Evolutionary conservation across 2,113 vertebrate genomes (phyloP), one percentile per base, ranked within the genome.

Genomic region (Nannobrachium achirus): DNA sequence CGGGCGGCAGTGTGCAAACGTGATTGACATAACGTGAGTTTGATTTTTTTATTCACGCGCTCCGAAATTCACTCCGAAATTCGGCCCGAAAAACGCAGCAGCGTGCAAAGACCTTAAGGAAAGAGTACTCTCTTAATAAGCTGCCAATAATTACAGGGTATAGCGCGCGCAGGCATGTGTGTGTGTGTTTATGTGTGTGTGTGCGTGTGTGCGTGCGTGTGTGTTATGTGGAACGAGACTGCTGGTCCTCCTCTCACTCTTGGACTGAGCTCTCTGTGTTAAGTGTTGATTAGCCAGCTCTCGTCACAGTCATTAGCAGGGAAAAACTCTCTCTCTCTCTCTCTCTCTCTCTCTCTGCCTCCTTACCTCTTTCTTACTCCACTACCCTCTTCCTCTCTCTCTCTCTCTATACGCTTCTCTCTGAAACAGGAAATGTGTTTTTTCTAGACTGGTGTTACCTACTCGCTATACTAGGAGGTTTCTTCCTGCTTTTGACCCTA

Each of bases 251-350:
- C 48, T 69, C 52, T 9, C 14, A 25, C 44, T 63, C 51, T 66
- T 53, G 19, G 38, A 76, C 62, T 42, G 33, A 78, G 58, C 41
- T 72, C 44, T 50, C 46, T 42, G 45, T 75, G 70, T 79, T 57
- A 67, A 70, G 55, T 70, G 74, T 6, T 81, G 79, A 85, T 79
- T 75, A 76, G 56, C 66, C 55, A 39, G 50, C 62, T 75, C 66
- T 8, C 50, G 56, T 75, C 58, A 69, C 51, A 68, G 13, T 70
- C 65, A 7, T 69, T 69, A 64, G 45, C 64, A 20, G 62, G 63
- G 40, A 75, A 56, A 33, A 73, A 70, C 14, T 48, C 46, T 5
- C 14, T 41, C 33, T 59, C 20, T 8, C 56, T 58, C 48, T 61
- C 57, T 41, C 25, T 62, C 0, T 6, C 8, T 56, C 46, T 63